Percentiles rank a stretch among this genome's conserved stretches.
phyloP scores from a whole-genome alignment of 2,888 invertebrate species.

The Drosophila niveifrons region DNA sequence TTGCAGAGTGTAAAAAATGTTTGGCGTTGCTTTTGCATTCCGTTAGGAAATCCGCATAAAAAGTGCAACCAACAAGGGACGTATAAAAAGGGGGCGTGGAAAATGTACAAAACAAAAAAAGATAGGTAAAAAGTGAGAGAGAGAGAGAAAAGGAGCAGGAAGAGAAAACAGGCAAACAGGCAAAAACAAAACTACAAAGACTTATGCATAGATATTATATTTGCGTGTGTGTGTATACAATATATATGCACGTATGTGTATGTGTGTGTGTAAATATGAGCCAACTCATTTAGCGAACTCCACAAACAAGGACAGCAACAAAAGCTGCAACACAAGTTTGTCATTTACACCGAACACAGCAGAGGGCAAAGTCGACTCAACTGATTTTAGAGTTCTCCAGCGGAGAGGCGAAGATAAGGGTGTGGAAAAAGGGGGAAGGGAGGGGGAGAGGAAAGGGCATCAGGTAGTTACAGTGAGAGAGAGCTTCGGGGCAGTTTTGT shows the following conservation, averaged over 20 bases:
- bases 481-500: no score
- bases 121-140: not conserved
- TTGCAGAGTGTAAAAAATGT: constrained; percentile 38
- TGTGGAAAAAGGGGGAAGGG: not conserved
- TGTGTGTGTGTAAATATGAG: constrained; percentile 39
- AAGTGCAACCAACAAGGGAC: constrained; percentile 18
- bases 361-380: constrained; percentile 46
- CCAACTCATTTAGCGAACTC: constrained; percentile 63
- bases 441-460: not conserved
- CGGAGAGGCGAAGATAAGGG: not conserved
- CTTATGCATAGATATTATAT: constrained; percentile 11
- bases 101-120: constrained; percentile 36
- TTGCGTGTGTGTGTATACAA: constrained; percentile 14
- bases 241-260: constrained; percentile 6
- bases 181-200: not conserved
- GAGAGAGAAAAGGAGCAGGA: constrained; percentile 31
- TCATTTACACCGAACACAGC: constrained; percentile 51
- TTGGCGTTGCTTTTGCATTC: constrained; percentile 25
- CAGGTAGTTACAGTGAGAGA: not conserved
- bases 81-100: constrained; percentile 15
- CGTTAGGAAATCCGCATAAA: constrained; percentile 46
- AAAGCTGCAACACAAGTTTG: constrained; percentile 45
- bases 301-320: constrained; percentile 29
- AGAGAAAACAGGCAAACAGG: constrained; percentile 14
- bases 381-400: constrained; percentile 25